Base-by-base conservation (phyloP, 2,888 invertebrate genomes). In the Blastobasis lacticolella region DNA sequence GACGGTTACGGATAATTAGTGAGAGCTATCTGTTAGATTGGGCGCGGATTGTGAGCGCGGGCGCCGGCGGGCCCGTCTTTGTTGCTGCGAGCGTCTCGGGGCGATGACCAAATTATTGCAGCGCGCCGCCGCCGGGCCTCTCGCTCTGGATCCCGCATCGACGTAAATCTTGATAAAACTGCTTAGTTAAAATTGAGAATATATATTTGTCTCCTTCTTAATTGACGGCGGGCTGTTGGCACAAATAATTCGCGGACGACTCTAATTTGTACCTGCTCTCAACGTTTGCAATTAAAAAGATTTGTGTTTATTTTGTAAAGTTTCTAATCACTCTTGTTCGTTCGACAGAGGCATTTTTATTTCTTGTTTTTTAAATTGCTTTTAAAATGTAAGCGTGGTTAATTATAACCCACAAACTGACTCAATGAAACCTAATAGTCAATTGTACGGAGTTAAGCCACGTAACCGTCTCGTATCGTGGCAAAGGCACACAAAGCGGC, bases 81-180 rank as follows among this genome's bases (percentile, higher is more conserved):
- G 46, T 49, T 40, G 40, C 48, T 10, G 36, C 10, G 61, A 59
- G 59, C 57, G 57, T 56, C 64, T 59, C 67, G 71, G 81, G 78
- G 78, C 84, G 79, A 78, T 85, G 84, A 81, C 85, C 85, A 84
- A 80, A 75, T 81, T 81, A 85, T 82, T 78, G 78, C 75, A 69
- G 71, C 78, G 79, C 83, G 78, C 81, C 71, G 73, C 79, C 78
- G 71, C 55, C 71, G 71, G 62, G 61, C 63, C 65, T 61, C 62
- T 62, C 67, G 45, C 66, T 66, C 61, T 66, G 69, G 69, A 68
- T 68, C 68, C 71, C 65, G 63, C 56, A 52, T 59, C 69, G 64
- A 64, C 67, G 69, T 74, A 73, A 75, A 80, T 73, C 74, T 73
- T 72, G 72, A 79, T 76, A 70, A 72, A 69, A 67, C 69, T 69